Percentiles rank a stretch among this genome's conserved stretches.
phyloP scores from a whole-genome alignment of 2,888 invertebrate species.

The Chymomyza amoena region DNA sequence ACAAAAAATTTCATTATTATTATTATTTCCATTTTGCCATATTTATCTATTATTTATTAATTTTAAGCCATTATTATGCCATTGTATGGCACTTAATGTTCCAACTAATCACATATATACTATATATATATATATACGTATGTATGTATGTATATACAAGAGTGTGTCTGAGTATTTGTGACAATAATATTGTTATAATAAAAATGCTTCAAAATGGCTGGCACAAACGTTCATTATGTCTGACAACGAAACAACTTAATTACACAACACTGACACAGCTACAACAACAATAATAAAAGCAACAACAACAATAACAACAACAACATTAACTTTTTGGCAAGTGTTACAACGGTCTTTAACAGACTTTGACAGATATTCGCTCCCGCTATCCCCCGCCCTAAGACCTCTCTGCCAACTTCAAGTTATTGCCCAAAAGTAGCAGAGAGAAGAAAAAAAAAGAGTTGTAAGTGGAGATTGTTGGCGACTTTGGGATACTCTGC shows the following conservation, averaged over 20 bases:
- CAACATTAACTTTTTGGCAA: slow-evolving; percentile 54
- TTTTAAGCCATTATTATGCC: slow-evolving; percentile 33
- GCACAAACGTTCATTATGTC: slow-evolving; percentile 49
- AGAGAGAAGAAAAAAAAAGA: slow-evolving; percentile 22
- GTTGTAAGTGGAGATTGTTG: neutral
- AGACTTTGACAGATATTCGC: slow-evolving; percentile 28
- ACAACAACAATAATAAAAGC: too few relatives aligned
- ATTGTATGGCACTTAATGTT: slow-evolving; percentile 68
- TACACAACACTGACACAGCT: slow-evolving; percentile 57
- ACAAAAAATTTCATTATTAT: slow-evolving; percentile 9
- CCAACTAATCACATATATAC: slow-evolving; percentile 58
- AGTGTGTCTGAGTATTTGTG: slow-evolving; percentile 8
- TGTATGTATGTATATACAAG: neutral
- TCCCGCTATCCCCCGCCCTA: too few relatives aligned
- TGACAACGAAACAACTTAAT: slow-evolving; percentile 69
- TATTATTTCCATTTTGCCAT: neutral
- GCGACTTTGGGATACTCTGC: too few relatives aligned
- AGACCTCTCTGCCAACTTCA: neutral
- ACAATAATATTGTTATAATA: slow-evolving; percentile 18
- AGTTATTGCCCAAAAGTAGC: slow-evolving; percentile 48
- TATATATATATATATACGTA: neutral
- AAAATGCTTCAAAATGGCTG: slow-evolving; percentile 3
- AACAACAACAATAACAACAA: slow-evolving; percentile 21
- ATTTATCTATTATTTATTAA: neutral
- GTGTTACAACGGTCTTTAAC: slow-evolving; percentile 44